Percentiles rank a stretch among this genome's conserved stretches.
Conservation (phyloP, 1,140 invertebrate genomes). For the Zaprionus vittiger region DNA sequence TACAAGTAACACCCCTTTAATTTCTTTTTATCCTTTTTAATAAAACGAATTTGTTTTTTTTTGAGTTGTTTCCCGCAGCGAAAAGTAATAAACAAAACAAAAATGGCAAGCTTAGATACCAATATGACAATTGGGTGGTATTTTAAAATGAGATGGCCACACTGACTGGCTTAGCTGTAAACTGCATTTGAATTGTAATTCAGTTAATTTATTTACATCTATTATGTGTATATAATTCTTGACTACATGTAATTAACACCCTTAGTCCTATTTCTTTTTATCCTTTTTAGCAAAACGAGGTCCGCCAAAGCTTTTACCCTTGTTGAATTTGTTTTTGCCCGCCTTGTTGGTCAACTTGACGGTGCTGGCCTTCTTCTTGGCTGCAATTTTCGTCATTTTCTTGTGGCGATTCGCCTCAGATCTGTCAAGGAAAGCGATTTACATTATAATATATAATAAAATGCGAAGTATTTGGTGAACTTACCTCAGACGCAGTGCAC, state of each 20-base stretch:
- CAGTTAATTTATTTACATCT: conserved; percentile 13
- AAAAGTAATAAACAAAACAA: no score
- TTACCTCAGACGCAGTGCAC: conserved; percentile 89
- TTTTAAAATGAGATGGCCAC: not conserved
- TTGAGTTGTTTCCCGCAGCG: conserved; percentile 35
- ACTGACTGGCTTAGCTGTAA: not conserved
- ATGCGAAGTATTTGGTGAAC: conserved; percentile 50
- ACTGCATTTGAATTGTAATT: not conserved
- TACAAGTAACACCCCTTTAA: conserved; percentile 11
- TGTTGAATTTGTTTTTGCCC: conserved; percentile 84
- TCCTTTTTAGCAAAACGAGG: conserved; percentile 77
- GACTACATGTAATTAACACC: not conserved
- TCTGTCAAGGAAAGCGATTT: conserved; percentile 29
- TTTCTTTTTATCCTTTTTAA: conserved; percentile 74
- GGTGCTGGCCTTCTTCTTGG: conserved; percentile 76
- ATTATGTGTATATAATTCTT: conserved; percentile 5
- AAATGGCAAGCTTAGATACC: no score
- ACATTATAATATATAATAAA: not conserved
- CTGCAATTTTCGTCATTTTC: conserved; percentile 75
- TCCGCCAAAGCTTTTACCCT: conserved; percentile 84
- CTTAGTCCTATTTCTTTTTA: conserved; percentile 56
- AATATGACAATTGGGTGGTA: not conserved
- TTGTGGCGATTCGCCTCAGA: conserved; percentile 84
- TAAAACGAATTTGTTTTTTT: conserved; percentile 78
- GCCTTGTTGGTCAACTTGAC: conserved; percentile 82